Evolutionary conservation across 2,797 vertebrate species (phyloP).

Genomic region (Argyrosomus regius): DNA sequence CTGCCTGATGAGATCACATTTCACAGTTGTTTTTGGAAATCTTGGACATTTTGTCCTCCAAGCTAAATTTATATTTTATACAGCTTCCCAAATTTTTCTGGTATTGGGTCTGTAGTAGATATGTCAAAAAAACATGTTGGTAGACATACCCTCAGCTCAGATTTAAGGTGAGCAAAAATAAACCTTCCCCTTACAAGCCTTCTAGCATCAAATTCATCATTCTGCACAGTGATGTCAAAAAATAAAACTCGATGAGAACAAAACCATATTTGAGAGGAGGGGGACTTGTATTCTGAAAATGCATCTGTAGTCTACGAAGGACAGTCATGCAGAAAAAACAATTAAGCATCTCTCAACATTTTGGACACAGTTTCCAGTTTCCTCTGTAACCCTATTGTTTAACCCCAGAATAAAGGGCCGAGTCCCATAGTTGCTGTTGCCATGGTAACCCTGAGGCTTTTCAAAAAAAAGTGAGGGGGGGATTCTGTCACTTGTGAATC

Average conservation of each 20-base stretch:
- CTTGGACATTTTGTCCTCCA: too few species aligned
- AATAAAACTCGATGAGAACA: neutral
- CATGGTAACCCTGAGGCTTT: conserved; percentile 42
- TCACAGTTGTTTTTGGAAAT: too few species aligned
- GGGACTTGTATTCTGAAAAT: neutral
- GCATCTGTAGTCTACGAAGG: neutral
- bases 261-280: neutral
- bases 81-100: too few species aligned
- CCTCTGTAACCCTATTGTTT: conserved; percentile 34
- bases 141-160: neutral
- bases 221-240: neutral
- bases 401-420: conserved; percentile 27
- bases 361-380: conserved; percentile 22
- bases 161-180: conserved; percentile 4
- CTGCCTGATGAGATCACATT: too few species aligned
- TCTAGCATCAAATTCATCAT: neutral
- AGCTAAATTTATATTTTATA: too few species aligned
- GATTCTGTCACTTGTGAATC: conserved; percentile 67
- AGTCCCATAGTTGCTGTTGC: conserved; percentile 42
- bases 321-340: neutral
- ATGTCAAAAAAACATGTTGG: neutral
- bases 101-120: too few species aligned
- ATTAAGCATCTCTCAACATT: conserved; percentile 5
- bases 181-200: neutral
- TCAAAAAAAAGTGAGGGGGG: neutral